Conservation (phyloP, 2,888 invertebrate species). For the Cantharis rufa region DNA sequence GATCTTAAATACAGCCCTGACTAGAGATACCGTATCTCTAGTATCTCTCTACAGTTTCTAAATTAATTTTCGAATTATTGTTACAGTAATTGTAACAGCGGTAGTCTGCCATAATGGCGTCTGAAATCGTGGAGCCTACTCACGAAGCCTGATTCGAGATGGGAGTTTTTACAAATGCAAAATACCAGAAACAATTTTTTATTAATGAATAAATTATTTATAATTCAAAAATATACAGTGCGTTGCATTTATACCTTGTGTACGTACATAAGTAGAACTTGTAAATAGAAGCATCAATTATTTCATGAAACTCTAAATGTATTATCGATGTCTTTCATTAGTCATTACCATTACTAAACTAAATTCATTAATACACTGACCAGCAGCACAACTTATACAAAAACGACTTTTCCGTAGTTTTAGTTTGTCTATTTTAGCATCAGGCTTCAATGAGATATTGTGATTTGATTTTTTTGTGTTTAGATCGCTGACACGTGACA, state of each 20-base stretch:
- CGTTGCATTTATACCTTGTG: neutral
- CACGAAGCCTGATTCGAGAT: no score
- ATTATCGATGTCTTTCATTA: neutral
- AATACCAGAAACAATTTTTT: neutral
- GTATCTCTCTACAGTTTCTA: no score
- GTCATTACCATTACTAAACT: neutral
- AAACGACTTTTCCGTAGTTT: neutral
- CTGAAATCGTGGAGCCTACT: no score
- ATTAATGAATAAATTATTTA: no score
- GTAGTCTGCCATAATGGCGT: no score
- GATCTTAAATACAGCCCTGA: no score
- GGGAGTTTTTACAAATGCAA: no score
- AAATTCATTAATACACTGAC: neutral
- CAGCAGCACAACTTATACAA: neutral
- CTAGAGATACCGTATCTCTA: no score
- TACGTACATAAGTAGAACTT: neutral
- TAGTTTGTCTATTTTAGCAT: neutral
- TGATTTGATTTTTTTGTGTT: neutral
- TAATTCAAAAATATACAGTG: neutral
- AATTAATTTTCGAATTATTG: no score
- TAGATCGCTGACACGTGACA: constrained; percentile 67
- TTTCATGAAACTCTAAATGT: neutral
- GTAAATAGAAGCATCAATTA: neutral
- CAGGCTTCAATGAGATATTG: neutral
- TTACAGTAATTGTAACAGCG: no score